phyloP scores from a whole-genome alignment of 2,888 invertebrate genomes.

The Aquatica leii region DNA sequence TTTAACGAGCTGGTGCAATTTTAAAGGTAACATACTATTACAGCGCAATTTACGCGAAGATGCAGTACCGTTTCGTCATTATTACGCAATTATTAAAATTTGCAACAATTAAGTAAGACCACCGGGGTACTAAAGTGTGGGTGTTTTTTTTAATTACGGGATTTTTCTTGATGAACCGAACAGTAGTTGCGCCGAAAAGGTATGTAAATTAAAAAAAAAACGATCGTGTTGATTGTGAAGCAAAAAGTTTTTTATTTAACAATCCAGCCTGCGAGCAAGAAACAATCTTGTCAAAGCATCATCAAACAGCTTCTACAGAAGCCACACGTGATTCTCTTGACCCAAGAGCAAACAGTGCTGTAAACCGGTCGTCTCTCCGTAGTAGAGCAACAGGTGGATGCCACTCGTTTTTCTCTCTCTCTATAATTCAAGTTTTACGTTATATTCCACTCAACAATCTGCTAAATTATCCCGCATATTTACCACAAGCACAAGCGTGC shows the following conservation, averaged over 20 bases:
- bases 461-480: constrained; percentile 10
- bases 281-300: constrained; percentile 42
- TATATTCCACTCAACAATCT: constrained; percentile 12
- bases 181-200: too few species aligned
- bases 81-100: too few species aligned
- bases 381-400: constrained; percentile 51
- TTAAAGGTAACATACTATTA: too few species aligned
- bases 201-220: too few species aligned
- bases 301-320: constrained; percentile 44
- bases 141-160: too few species aligned
- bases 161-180: too few species aligned
- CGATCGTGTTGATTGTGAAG: too few species aligned
- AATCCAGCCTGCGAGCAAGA: constrained; percentile 24
- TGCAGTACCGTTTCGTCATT: too few species aligned
- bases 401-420: constrained; percentile 23
- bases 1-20: not conserved
- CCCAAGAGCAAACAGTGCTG: constrained; percentile 41
- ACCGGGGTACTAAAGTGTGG: too few species aligned
- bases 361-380: constrained; percentile 49
- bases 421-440: constrained; percentile 8
- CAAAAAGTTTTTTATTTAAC: constrained; percentile 1
- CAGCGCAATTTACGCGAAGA: too few species aligned
- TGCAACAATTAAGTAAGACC: too few species aligned
- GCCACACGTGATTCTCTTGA: constrained; percentile 52
- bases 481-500: constrained; percentile 17